phyloP scores from a whole-genome alignment of 2,888 invertebrate genomes.

The Stegophylla sp. region DNA sequence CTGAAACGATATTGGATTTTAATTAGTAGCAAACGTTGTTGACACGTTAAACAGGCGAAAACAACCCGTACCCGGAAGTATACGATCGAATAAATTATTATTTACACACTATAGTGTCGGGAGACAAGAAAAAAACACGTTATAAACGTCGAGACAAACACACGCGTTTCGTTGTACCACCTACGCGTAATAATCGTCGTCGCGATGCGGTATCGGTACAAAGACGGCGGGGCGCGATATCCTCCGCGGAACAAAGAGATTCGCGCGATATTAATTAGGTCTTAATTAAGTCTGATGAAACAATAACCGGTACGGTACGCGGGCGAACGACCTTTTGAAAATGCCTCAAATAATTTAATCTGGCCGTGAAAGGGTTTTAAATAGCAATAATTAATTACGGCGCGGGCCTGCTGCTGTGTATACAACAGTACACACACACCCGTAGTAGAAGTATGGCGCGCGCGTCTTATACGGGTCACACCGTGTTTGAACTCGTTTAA shows the following conservation, averaged over 20 bases:
- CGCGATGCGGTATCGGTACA: no score
- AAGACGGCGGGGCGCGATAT: no score
- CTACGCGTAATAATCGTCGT: no score
- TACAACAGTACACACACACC: no score
- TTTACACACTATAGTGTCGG: not conserved
- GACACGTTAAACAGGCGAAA: no score
- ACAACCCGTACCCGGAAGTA: no score
- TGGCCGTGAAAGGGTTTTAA: slow-evolving; percentile 42
- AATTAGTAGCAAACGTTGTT: no score
- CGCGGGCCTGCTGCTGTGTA: no score
- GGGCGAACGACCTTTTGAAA: not conserved
- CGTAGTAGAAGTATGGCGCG: not conserved
- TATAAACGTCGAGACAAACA: no score
- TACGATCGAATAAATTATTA: no score
- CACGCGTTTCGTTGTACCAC: not conserved
- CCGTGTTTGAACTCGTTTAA: slow-evolving; percentile 23
- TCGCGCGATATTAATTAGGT: not conserved
- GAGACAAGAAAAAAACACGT: not conserved
- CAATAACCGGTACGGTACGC: not conserved
- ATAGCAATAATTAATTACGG: slow-evolving; percentile 39
- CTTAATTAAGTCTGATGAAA: slow-evolving; percentile 30
- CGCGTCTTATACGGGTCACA: slow-evolving; percentile 28
- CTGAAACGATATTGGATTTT: no score
- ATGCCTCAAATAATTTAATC: slow-evolving; percentile 32
- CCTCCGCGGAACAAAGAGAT: slow-evolving; percentile 13